phyloP scores from a whole-genome alignment of 35 echinoderm and acorn worm species.

The Apostichopus parvimensis region DNA sequence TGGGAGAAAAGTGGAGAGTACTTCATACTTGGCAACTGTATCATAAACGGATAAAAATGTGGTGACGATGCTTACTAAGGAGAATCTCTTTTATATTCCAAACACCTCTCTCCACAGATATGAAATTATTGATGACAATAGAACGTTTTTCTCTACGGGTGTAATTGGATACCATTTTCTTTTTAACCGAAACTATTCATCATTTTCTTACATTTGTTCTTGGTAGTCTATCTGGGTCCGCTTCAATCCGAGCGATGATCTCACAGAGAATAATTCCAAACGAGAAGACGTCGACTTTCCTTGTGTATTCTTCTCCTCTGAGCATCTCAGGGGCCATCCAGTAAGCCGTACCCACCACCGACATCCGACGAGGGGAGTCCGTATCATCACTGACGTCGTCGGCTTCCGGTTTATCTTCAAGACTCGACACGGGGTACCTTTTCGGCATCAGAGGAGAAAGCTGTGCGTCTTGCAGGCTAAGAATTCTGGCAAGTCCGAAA shows the following conservation, averaged over 20 bases:
- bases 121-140: no score
- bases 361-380: constrained; percentile 77
- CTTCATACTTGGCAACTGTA: background rate
- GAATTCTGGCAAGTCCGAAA: constrained; percentile 69
- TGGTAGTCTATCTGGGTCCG: constrained; percentile 74
- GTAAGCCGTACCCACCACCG: constrained; percentile 77
- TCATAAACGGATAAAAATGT: no score
- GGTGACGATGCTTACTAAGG: no score
- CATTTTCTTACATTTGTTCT: constrained; percentile 64
- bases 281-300: constrained; percentile 87
- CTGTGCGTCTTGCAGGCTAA: constrained; percentile 13
- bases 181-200: background rate
- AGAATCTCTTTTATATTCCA: no score
- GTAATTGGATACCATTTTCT: background rate
- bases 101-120: no score
- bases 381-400: constrained; percentile 12
- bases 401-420: background rate
- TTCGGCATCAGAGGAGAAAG: constrained; percentile 38
- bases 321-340: constrained; percentile 95
- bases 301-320: constrained; percentile 83
- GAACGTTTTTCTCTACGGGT: no score
- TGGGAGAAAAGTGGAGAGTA: no score
- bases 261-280: constrained; percentile 86
- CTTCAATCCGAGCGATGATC: constrained; percentile 73
- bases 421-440: constrained; percentile 17